Percentiles rank a stretch among this genome's conserved stretches.
Conservation (phyloP, 2,888 invertebrate genomes). For the Tipula lateralis region DNA sequence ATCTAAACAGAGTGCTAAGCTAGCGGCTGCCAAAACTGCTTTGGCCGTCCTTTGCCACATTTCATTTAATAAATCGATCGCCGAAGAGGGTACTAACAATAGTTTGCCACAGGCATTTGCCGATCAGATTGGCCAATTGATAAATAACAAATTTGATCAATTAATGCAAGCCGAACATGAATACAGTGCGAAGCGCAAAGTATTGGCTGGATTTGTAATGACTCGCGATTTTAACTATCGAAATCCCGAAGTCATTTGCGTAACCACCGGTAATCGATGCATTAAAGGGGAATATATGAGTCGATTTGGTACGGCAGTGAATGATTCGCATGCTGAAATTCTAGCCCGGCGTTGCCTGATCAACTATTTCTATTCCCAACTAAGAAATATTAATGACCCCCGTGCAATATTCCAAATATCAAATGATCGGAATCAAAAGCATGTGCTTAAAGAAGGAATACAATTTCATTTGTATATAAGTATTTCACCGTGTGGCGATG, state of each 20-base stretch:
- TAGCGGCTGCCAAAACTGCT: slow-evolving; percentile 80
- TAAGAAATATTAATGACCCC: slow-evolving; percentile 56
- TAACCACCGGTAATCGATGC: slow-evolving; percentile 91
- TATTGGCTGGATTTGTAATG: slow-evolving; percentile 95
- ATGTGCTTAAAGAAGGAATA: slow-evolving; percentile 65
- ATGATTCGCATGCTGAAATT: slow-evolving; percentile 97
- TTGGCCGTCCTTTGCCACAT: slow-evolving; percentile 58
- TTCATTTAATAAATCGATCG: slow-evolving; percentile 45
- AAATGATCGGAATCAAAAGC: slow-evolving; percentile 41
- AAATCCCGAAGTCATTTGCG: slow-evolving; percentile 55
- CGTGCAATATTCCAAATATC: slow-evolving; percentile 31
- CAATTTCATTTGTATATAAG: slow-evolving; percentile 93
- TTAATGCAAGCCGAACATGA: slow-evolving; percentile 66
- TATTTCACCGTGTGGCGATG: slow-evolving; percentile 97
- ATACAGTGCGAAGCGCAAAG: slow-evolving; percentile 76
- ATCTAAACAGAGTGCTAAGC: slow-evolving; percentile 87
- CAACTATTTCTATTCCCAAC: slow-evolving; percentile 72
- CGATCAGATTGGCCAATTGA: slow-evolving; percentile 66
- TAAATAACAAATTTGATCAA: slow-evolving; percentile 69
- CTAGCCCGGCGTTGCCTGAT: slow-evolving; percentile 77
- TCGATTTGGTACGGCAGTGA: slow-evolving; percentile 76
- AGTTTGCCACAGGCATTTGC: slow-evolving; percentile 67
- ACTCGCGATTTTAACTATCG: slow-evolving; percentile 57
- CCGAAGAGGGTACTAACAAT: slow-evolving; percentile 44
- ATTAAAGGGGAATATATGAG: slow-evolving; percentile 91